Evolutionary conservation across 1,140 invertebrate genomes (phyloP), one percentile per base, ranked within the genome.

Genomic region (Coelopa frigida): DNA sequence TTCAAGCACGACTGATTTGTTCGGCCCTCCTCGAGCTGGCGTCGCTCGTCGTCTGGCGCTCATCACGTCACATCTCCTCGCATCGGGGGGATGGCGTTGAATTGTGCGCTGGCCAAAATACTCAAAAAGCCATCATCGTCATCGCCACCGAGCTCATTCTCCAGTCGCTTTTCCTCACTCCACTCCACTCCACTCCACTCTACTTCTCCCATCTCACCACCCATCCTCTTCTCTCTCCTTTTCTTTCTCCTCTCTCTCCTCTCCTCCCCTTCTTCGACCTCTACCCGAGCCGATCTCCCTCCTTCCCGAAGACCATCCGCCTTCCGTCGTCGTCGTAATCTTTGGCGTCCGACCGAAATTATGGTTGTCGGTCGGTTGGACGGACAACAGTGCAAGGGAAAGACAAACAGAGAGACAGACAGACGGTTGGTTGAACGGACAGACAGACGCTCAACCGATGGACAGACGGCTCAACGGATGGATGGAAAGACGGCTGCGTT

Each of bases 1-100:
- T 65, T 65, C 55, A 59, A 57, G 61, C 61, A 64, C 60, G 61
- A 65, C 61, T 65, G 61, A 65, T 65, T 65, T 65, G 61, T 65
- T 65, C 64, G 61, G 59, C 61, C 61, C 36, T 18, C 17, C 17
- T 11, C 20, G 4, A 41, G 29, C n/a, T n/a, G n/a, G n/a, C n/a
- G n/a, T n/a, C n/a, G n/a, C n/a, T n/a, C n/a, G n/a, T n/a, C n/a
- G n/a, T n/a, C n/a, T n/a, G n/a, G n/a, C n/a, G n/a, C n/a, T n/a
- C n/a, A n/a, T n/a, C n/a, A n/a, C n/a, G n/a, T n/a, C n/a, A n/a
- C n/a, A n/a, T n/a, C n/a, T n/a, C n/a, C n/a, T n/a, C n/a, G n/a
- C n/a, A n/a, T n/a, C n/a, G n/a, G n/a, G n/a, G n/a, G n/a, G n/a
- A n/a, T n/a, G n/a, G n/a, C n/a, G n/a, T n/a, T n/a, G n/a, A n/a